Percentiles rank a stretch among this genome's conserved stretches.
phyloP scores from a whole-genome alignment of 2,888 invertebrate genomes.

The Drosophila peninsularis region DNA sequence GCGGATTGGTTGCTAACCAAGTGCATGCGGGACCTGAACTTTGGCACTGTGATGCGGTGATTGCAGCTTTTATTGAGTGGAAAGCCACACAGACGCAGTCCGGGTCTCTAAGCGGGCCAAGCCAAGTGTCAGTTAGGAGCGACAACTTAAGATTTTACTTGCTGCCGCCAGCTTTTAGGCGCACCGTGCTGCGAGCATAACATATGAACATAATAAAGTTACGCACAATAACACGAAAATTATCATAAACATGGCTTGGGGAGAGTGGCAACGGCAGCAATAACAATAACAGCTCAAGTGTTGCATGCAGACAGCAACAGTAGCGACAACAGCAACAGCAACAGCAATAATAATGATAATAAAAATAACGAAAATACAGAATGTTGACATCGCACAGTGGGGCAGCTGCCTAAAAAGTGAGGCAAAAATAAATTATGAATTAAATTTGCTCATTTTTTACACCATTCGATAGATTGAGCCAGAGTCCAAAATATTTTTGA shows the following conservation, averaged over 20 bases:
- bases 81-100: constrained; percentile 4
- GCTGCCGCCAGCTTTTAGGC: constrained; percentile 26
- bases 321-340: constrained; percentile 4
- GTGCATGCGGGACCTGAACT: constrained; percentile 65
- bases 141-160: constrained; percentile 21
- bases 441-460: too few species aligned
- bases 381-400: background rate
- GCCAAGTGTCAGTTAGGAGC: constrained; percentile 22
- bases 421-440: too few species aligned
- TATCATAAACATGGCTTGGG: constrained; percentile 46
- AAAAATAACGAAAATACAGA: constrained; percentile 1
- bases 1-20: constrained; percentile 25
- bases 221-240: constrained; percentile 47
- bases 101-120: constrained; percentile 8
- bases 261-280: constrained; percentile 6
- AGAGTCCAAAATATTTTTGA: too few species aligned
- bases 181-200: constrained; percentile 4
- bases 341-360: background rate
- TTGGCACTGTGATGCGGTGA: constrained; percentile 38
- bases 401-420: too few species aligned
- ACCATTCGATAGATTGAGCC: too few species aligned
- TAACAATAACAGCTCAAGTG: constrained; percentile 24
- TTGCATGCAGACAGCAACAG: constrained; percentile 7
- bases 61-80: constrained; percentile 60
- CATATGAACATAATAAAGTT: constrained; percentile 39